Conservation (phyloP, 2,888 invertebrate species). For the Hirtodrosophila alboralis region DNA sequence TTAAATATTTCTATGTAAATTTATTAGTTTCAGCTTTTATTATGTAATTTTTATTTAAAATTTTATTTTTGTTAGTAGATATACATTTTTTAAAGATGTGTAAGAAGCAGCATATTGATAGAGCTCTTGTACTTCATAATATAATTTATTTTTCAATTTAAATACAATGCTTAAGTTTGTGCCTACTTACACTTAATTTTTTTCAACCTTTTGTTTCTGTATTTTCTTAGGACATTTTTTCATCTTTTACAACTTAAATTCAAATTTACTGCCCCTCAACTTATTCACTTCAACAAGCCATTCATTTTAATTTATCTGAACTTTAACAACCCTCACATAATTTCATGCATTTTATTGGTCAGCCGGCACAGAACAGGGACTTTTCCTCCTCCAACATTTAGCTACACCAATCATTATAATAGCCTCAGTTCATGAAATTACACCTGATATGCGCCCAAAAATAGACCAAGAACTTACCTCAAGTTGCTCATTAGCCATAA, state of each 20-base stretch:
- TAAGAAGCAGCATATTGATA: no score
- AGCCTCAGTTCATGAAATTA: slow-evolving; percentile 4
- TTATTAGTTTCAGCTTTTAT: no score
- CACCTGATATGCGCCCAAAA: slow-evolving; percentile 59
- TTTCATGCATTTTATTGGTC: slow-evolving; percentile 59
- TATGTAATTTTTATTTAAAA: no score
- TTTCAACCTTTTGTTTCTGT: no score
- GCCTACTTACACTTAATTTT: no score
- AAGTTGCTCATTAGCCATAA: slow-evolving; percentile 74
- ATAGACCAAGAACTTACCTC: slow-evolving; percentile 46
- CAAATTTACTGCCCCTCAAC: background rate
- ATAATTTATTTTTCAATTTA: no score
- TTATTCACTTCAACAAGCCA: slow-evolving; percentile 10
- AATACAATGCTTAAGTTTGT: no score
- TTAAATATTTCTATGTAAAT: no score
- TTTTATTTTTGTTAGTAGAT: no score
- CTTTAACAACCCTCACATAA: slow-evolving; percentile 38
- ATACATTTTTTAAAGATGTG: no score
- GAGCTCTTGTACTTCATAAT: no score
- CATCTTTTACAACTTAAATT: background rate
- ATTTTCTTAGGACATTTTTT: no score
- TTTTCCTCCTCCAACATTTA: slow-evolving; percentile 10
- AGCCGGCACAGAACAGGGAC: background rate
- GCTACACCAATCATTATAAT: slow-evolving; percentile 19
- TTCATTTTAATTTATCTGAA: slow-evolving; percentile 60